Conservation (phyloP, 2,888 invertebrate species). For the Thelaira solivaga region DNA sequence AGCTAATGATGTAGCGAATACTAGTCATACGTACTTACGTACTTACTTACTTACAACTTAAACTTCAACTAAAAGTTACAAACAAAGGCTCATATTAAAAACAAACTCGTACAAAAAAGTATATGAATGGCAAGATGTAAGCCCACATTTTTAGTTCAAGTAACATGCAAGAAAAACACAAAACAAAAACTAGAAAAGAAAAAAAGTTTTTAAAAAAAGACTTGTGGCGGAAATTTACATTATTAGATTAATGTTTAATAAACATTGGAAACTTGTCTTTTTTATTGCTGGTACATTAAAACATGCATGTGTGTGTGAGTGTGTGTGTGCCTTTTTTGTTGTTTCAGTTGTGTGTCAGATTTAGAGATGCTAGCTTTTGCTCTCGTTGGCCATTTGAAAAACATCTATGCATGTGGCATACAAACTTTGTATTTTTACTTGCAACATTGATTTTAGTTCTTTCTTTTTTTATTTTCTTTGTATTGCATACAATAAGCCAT, state of each 20-base stretch:
- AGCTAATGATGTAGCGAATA: background rate
- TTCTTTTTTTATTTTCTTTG: background rate
- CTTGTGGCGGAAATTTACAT: constrained; percentile 48
- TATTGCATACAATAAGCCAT: constrained; percentile 22
- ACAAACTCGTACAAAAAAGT: too few species aligned
- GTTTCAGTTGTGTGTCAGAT: constrained; percentile 10
- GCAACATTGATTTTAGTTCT: constrained; percentile 15
- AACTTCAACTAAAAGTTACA: too few species aligned
- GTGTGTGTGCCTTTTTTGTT: background rate
- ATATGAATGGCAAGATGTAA: background rate
- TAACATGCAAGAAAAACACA: constrained; percentile 3
- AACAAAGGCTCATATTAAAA: too few species aligned
- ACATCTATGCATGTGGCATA: constrained; percentile 34
- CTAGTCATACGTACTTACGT: too few species aligned
- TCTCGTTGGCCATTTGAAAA: constrained; percentile 9
- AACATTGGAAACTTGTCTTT: constrained; percentile 24
- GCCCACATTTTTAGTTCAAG: constrained; percentile 26
- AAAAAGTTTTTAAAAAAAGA: background rate
- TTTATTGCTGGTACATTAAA: background rate
- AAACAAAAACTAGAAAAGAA: background rate
- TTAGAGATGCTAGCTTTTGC: constrained; percentile 17
- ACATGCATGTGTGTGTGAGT: background rate
- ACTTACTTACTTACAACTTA: too few species aligned
- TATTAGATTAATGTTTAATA: constrained; percentile 57
- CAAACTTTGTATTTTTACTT: background rate